Conservation (phyloP, 2,797 vertebrate genomes). For the Triplophysa bombifrons region DNA sequence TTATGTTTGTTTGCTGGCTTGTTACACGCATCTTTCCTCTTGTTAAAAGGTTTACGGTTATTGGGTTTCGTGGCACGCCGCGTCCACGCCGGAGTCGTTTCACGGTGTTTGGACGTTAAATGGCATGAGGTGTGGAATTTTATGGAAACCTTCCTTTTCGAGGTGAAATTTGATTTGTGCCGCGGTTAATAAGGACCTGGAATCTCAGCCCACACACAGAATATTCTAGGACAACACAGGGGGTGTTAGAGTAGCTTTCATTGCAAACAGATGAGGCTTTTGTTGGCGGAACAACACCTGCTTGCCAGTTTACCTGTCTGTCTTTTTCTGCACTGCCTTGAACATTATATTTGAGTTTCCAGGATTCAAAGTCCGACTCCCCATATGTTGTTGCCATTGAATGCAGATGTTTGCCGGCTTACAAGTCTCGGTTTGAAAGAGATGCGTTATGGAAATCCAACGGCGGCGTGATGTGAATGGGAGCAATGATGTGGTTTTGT, state of each 20-base stretch:
- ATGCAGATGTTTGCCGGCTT: conserved; percentile 37
- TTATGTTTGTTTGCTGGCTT: conserved; percentile 39
- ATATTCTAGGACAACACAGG: conserved; percentile 33
- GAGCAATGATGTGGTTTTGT: conserved; percentile 57
- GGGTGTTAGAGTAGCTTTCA: conserved; percentile 12
- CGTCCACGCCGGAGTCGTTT: conserved; percentile 18
- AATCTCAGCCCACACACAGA: conserved; percentile 31
- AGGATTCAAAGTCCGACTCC: conserved; percentile 8
- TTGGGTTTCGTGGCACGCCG: neutral
- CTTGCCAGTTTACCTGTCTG: conserved; percentile 39
- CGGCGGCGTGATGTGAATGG: conserved; percentile 10
- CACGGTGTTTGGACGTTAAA: conserved; percentile 13
- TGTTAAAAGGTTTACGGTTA: conserved; percentile 40
- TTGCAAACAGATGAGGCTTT: conserved; percentile 17
- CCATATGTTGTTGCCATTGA: conserved; percentile 35
- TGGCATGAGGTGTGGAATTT: conserved; percentile 4
- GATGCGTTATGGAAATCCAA: conserved; percentile 1
- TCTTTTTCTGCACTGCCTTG: conserved; percentile 9
- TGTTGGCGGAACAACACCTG: conserved; percentile 38
- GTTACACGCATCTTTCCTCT: conserved; percentile 24
- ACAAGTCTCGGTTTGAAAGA: conserved; percentile 28
- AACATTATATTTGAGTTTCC: conserved; percentile 26
- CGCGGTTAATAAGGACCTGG: neutral
- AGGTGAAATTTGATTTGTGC: conserved; percentile 14
- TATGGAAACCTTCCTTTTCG: conserved; percentile 20